Evolutionary conservation across 2,888 invertebrate genomes (phyloP).

Genomic region (Arenicola marina): DNA sequence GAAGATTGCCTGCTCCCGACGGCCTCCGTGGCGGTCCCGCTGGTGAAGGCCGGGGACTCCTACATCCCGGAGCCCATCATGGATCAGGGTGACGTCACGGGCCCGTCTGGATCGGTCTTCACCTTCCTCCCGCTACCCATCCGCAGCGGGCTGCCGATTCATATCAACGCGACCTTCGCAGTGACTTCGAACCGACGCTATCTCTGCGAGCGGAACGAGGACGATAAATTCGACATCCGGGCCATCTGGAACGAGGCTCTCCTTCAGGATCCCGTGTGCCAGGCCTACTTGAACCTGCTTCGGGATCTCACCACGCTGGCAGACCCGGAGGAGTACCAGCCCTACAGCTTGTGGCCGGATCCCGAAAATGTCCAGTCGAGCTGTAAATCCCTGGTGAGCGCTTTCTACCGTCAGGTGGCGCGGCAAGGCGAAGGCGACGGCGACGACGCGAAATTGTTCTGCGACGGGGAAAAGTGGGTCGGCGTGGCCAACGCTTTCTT

Average conservation of each 20-base stretch:
- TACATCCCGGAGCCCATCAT: slow-evolving; percentile 7
- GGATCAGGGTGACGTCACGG: background rate
- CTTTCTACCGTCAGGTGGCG: slow-evolving; percentile 26
- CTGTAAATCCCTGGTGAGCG: slow-evolving; percentile 15
- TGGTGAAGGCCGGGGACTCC: slow-evolving; percentile 18
- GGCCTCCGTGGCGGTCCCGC: slow-evolving; percentile 43
- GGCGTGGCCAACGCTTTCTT: slow-evolving; percentile 30
- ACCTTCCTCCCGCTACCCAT: slow-evolving; percentile 53
- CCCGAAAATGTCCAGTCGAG: slow-evolving; percentile 15
- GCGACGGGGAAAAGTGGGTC: slow-evolving; percentile 27
- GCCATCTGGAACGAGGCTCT: slow-evolving; percentile 44
- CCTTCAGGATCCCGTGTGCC: slow-evolving; percentile 32
- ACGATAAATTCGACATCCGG: slow-evolving; percentile 41
- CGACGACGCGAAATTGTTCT: slow-evolving; percentile 18
- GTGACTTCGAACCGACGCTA: slow-evolving; percentile 45
- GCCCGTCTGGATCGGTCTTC: slow-evolving; percentile 37
- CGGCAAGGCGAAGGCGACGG: background rate
- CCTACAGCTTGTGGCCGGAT: slow-evolving; percentile 30
- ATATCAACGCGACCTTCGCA: slow-evolving; percentile 52
- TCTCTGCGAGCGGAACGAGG: slow-evolving; percentile 40
- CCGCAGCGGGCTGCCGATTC: slow-evolving; percentile 42
- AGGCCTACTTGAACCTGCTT: slow-evolving; percentile 36
- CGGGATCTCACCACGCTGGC: slow-evolving; percentile 27
- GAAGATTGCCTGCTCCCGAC: slow-evolving; percentile 38
- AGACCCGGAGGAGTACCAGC: slow-evolving; percentile 12